Conservation (phyloP, 2,888 invertebrate species). For the Pherbina coryleti region DNA sequence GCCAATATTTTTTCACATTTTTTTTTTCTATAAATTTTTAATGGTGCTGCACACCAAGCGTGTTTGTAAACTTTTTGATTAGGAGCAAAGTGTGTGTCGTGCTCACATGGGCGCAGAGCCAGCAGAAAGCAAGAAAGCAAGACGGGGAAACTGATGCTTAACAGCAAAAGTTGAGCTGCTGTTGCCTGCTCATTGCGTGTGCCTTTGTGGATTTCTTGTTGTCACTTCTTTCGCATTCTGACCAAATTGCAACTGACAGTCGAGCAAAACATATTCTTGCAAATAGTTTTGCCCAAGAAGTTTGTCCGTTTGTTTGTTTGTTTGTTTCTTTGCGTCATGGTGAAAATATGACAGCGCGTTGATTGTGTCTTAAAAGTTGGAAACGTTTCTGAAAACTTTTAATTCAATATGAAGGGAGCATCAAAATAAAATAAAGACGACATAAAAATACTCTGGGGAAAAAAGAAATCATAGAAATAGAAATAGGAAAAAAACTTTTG, state of each 20-base stretch:
- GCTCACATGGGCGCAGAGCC: neutral
- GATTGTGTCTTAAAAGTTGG: conserved; percentile 38
- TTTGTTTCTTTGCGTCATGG: conserved; percentile 5
- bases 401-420: conserved; percentile 29
- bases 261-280: conserved; percentile 31
- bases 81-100: conserved; percentile 3
- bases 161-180: neutral
- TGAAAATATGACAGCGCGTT: conserved; percentile 38
- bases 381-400: conserved; percentile 34
- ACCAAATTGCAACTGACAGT: conserved; percentile 36
- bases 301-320: neutral
- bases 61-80: conserved; percentile 33
- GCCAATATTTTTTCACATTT: neutral
- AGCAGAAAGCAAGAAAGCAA: neutral
- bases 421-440: neutral
- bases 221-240: conserved; percentile 3
- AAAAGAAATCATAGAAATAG: neutral
- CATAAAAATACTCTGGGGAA: neutral
- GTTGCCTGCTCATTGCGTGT: conserved; percentile 7
- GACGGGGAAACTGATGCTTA: neutral
- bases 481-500: neutral
- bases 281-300: conserved; percentile 31
- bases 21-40: conserved; percentile 24
- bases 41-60: conserved; percentile 14
- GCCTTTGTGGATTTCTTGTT: neutral